These are phyloP conservation scores for Ptilodon capucinus DNA, from an alignment of 2,888 invertebrate species.

Conservation along the genomic window DNA sequence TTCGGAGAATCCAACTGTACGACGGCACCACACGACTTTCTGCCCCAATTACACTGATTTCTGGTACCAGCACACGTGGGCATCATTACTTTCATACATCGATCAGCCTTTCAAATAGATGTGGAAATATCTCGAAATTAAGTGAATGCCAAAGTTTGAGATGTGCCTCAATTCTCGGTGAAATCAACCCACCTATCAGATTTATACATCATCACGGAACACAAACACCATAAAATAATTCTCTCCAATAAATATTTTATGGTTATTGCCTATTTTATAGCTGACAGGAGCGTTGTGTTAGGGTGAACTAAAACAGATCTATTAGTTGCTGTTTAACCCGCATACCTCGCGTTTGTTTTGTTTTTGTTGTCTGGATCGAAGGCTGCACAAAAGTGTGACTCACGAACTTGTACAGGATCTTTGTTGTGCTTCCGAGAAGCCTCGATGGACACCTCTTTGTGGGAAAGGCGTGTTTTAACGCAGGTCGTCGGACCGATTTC, in stretches of 20 bases:
- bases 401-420: conserved; percentile 75
- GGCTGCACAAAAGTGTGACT: conserved; percentile 62
- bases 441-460: conserved; percentile 66
- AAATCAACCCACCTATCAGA: not conserved
- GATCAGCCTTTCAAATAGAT: conserved; percentile 3
- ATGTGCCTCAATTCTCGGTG: not conserved
- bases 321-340: conserved; percentile 12
- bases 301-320: conserved; percentile 4
- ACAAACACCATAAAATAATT: not conserved
- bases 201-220: not conserved
- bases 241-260: not conserved
- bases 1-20: conserved; percentile 77
- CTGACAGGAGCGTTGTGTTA: not conserved
- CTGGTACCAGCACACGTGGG: conserved; percentile 31
- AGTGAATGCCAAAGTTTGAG: not conserved
- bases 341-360: conserved; percentile 15
- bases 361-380: conserved; percentile 62
- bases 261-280: not conserved
- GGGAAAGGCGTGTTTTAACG: conserved; percentile 74
- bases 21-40: conserved; percentile 59
- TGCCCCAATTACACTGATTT: conserved; percentile 61
- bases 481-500: conserved; percentile 74
- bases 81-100: conserved; percentile 19
- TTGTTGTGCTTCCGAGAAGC: conserved; percentile 79
- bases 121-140: not conserved